Conservation (phyloP, 2,797 vertebrate species). For the Potorous gilbertii region DNA sequence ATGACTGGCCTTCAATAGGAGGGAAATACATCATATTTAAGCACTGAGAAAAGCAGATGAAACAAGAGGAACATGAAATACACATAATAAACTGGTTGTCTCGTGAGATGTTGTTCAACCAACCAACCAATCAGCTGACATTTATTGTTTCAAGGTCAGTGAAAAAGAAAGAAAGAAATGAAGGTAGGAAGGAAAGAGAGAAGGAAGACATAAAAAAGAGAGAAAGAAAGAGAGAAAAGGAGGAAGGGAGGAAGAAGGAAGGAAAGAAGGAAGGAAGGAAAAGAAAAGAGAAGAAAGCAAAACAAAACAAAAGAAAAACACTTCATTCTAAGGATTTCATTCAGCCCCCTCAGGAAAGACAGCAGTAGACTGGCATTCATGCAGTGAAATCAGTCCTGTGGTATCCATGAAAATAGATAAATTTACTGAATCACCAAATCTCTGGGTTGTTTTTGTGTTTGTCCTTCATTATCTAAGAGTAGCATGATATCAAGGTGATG, state of each 20-base stretch:
- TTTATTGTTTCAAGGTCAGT: neutral
- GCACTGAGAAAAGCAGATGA: neutral
- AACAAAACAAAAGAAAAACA: too few relatives aligned
- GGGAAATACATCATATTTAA: neutral
- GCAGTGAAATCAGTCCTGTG: neutral
- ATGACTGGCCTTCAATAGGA: neutral
- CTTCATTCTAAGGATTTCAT: neutral
- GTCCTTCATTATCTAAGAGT: too few relatives aligned
- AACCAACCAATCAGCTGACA: neutral
- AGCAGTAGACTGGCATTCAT: neutral
- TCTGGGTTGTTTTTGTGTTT: neutral
- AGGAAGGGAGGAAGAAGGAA: too few relatives aligned
- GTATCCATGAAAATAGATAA: neutral
- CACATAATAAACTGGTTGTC: neutral
- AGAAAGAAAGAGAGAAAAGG: too few relatives aligned
- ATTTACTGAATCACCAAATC: neutral
- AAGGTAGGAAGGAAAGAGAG: too few relatives aligned
- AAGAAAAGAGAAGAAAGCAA: too few relatives aligned
- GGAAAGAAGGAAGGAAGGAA: neutral
- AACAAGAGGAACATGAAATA: neutral
- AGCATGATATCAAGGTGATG: too few relatives aligned
- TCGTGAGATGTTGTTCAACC: neutral
- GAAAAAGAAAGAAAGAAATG: neutral
- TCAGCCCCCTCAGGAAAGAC: neutral
- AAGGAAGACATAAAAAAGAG: too few relatives aligned